Percentiles rank a stretch among this genome's conserved stretches.
Evolutionary conservation across 1,140 invertebrate species (phyloP).

Genomic region (Pomacea maculata): DNA sequence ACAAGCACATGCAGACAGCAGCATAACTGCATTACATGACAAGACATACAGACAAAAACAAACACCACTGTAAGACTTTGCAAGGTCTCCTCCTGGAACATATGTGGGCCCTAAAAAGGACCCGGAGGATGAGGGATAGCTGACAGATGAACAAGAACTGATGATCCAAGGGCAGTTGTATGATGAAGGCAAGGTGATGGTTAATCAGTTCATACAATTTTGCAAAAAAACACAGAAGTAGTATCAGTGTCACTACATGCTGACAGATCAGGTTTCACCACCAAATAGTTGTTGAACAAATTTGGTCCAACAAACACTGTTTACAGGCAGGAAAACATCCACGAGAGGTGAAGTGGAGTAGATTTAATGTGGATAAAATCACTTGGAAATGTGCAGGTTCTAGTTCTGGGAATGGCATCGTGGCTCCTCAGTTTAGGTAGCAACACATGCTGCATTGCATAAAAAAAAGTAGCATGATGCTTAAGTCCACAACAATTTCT

Average conservation of each 20-base stretch:
- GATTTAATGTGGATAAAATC: background rate
- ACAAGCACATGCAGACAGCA: too few species aligned
- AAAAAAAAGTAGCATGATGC: too few species aligned
- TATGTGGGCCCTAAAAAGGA: slow-evolving; percentile 45
- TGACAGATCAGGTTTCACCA: background rate
- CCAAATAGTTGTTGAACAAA: background rate
- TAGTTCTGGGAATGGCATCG: too few species aligned
- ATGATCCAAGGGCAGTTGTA: slow-evolving; percentile 6
- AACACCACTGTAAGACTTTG: slow-evolving; percentile 6
- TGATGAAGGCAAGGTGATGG: slow-evolving; percentile 5
- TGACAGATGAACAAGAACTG: slow-evolving; percentile 8
- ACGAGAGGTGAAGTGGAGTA: background rate
- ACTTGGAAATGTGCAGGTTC: background rate
- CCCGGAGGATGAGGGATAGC: slow-evolving; percentile 32
- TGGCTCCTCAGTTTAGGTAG: too few species aligned
- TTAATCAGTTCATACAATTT: slow-evolving; percentile 5
- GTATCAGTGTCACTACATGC: background rate
- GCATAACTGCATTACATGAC: too few species aligned
- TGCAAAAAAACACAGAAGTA: background rate
- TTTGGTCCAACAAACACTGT: too few species aligned
- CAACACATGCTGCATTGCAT: too few species aligned
- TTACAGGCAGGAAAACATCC: too few species aligned
- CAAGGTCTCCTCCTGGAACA: slow-evolving; percentile 30
- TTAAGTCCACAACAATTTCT: too few species aligned
- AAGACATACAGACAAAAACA: background rate